A percentile compares a stretch with the other conserved stretches of the same genome.
These are phyloP conservation scores for Drosophila mulleri DNA, from an alignment of 2,888 invertebrate species.

Conservation along the genomic window DNA sequence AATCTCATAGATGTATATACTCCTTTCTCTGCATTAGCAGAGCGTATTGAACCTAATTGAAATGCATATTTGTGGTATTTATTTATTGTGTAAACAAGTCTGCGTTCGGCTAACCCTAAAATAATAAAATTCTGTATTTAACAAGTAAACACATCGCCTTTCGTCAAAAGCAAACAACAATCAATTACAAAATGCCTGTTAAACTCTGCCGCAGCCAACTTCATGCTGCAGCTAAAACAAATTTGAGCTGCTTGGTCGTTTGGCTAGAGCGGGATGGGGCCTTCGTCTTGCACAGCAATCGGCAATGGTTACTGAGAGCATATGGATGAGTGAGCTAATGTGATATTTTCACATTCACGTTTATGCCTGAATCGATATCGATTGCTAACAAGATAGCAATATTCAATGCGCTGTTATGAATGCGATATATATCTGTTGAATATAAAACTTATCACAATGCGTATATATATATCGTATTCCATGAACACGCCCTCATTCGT, in stretches of 20 bases:
- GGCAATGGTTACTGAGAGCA: background rate
- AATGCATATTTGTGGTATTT: conserved; percentile 9
- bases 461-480: background rate
- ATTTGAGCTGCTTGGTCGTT: conserved; percentile 2
- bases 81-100: conserved; percentile 15
- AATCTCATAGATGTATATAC: no score
- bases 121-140: conserved; percentile 15
- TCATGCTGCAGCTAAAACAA: background rate
- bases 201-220: conserved; percentile 3
- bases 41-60: conserved; percentile 1
- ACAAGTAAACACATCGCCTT: conserved; percentile 5
- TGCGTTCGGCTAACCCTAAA: conserved; percentile 1
- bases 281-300: background rate
- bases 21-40: background rate
- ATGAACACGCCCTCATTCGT: background rate
- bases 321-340: background rate
- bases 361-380: background rate
- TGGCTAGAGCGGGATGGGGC: background rate
- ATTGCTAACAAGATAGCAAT: background rate
- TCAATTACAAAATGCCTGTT: conserved; percentile 3
- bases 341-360: background rate
- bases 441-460: no score
- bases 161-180: conserved; percentile 3
- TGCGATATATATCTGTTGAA: background rate
- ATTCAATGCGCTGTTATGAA: no score